A percentile compares a stretch with the other conserved stretches of the same genome.
phyloP scores from a whole-genome alignment of 1,140 invertebrate species.

The Rhopalosiphum padi region DNA sequence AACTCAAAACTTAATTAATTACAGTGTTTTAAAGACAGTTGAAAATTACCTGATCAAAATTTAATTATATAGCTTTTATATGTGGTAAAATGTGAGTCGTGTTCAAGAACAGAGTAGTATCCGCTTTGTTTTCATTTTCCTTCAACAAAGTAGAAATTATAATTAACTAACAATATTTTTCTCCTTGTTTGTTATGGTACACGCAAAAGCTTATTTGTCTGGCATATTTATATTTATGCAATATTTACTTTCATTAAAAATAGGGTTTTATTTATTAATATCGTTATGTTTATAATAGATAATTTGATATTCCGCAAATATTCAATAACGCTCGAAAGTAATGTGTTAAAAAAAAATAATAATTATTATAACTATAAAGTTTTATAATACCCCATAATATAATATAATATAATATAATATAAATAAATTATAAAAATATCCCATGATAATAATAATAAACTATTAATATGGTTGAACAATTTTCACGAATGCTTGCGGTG shows the following conservation, averaged over 20 bases:
- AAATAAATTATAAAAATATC: not conserved
- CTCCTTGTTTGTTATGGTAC: not conserved
- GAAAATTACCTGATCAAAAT: constrained; percentile 25
- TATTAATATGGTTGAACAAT: not conserved
- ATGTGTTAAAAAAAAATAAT: not conserved
- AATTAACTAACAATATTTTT: not conserved
- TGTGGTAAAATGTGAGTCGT: not conserved
- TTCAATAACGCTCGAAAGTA: too few relatives aligned
- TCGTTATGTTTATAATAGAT: too few relatives aligned
- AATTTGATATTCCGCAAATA: too few relatives aligned
- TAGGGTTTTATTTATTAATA: too few relatives aligned
- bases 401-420: not conserved
- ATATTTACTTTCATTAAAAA: not conserved
- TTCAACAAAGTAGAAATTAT: not conserved
- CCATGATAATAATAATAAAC: not conserved
- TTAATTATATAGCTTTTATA: not conserved
- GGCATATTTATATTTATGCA: not conserved
- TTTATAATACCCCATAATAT: not conserved
- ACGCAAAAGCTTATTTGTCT: not conserved
- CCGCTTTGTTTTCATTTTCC: not conserved
- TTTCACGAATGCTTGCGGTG: not conserved
- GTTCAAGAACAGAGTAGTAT: not conserved
- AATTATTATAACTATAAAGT: not conserved
- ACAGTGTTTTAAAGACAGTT: not conserved
- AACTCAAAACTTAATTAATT: constrained; percentile 20